A percentile compares a stretch with the other conserved stretches of the same genome.
phyloP scores from a whole-genome alignment of 2,797 vertebrate genomes.

The Periophthalmus magnuspinnatus region DNA sequence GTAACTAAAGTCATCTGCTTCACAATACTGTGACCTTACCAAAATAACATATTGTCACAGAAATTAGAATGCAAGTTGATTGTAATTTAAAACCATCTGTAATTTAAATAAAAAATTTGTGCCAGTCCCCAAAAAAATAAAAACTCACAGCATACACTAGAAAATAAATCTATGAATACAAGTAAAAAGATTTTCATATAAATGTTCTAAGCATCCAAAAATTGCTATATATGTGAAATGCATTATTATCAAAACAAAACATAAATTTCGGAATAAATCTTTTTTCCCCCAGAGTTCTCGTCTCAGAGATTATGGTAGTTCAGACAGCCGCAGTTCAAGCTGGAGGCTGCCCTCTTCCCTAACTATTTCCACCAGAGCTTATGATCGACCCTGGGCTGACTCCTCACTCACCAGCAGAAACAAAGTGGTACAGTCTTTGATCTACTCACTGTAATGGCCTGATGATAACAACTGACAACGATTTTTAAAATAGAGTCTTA shows the following conservation, averaged over 20 bases:
- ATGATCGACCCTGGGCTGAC: conserved; percentile 79
- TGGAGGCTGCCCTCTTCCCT: conserved; percentile 83
- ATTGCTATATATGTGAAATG: too few relatives aligned
- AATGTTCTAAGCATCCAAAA: too few relatives aligned
- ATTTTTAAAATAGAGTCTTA: not conserved
- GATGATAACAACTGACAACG: not conserved
- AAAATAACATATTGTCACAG: too few relatives aligned
- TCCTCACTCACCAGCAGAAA: conserved; percentile 79
- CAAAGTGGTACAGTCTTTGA: conserved; percentile 76
- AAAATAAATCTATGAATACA: not conserved
- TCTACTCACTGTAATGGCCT: not conserved
- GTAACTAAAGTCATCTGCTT: too few relatives aligned
- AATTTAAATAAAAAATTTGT: too few relatives aligned
- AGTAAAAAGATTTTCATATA: too few relatives aligned
- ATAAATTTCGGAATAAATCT: not conserved
- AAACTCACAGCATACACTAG: too few relatives aligned
- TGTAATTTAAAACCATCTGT: too few relatives aligned
- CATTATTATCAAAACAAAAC: too few relatives aligned
- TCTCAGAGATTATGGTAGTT: conserved; percentile 80
- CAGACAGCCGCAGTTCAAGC: conserved; percentile 75
- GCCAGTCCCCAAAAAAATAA: too few relatives aligned
- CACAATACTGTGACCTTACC: too few relatives aligned
- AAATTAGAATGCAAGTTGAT: too few relatives aligned
- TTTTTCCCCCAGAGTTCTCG: conserved; percentile 69
- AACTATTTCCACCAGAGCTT: conserved; percentile 74